phyloP scores from a whole-genome alignment of 2,113 vertebrate species.

The Choloepus hoffmanni region DNA sequence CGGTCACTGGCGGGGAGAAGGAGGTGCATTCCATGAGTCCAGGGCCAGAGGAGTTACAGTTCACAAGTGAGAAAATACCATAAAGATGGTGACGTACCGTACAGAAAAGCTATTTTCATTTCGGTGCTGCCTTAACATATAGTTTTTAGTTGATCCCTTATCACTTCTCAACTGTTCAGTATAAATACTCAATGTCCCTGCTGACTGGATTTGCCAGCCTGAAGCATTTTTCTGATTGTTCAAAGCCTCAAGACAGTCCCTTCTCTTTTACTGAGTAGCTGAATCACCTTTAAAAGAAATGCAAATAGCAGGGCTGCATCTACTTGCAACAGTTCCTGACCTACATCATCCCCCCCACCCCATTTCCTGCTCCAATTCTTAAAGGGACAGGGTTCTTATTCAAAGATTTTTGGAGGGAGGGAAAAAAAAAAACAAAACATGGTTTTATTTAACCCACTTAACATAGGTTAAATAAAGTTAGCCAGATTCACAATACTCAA shows the following conservation, averaged over 20 bases:
- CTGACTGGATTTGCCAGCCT: background rate
- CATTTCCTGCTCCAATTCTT: background rate
- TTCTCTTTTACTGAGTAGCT: background rate
- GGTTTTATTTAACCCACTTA: background rate
- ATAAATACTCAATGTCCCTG: background rate
- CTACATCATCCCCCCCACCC: no score
- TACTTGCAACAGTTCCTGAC: accelerated
- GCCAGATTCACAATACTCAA: background rate
- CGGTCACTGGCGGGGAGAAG: no score
- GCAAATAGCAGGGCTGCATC: accelerated
- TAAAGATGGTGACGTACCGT: background rate
- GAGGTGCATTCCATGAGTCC: background rate
- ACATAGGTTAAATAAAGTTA: background rate
- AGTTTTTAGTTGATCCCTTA: background rate
- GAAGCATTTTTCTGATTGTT: background rate
- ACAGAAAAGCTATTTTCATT: background rate
- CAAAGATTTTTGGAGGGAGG: background rate
- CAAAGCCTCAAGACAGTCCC: background rate
- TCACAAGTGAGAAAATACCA: background rate
- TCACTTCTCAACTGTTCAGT: background rate
- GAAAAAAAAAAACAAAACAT: background rate
- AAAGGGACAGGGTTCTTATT: background rate
- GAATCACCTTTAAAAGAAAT: background rate
- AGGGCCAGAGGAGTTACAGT: background rate
- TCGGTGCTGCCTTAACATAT: background rate